A percentile compares a stretch with the other conserved stretches of the same genome.
Evolutionary conservation across 2,888 invertebrate species (phyloP).

Genomic region (Phrixothrix hirtus): DNA sequence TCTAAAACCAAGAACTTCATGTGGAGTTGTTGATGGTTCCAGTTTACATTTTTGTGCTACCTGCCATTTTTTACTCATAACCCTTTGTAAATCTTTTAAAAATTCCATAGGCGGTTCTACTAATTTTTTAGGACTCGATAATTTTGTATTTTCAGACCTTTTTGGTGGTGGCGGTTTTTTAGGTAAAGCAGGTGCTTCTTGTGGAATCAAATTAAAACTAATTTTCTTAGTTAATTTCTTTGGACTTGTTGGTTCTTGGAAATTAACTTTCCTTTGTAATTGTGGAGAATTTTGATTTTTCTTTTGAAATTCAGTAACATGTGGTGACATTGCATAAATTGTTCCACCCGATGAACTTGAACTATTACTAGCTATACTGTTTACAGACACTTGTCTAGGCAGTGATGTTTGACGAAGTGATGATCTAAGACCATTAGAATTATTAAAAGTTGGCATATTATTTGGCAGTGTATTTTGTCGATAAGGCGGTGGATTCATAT

Average conservation of each 20-base stretch:
- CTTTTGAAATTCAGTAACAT: conserved; percentile 62
- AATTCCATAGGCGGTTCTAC: conserved; percentile 81
- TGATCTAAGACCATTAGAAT: conserved; percentile 47
- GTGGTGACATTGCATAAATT: conserved; percentile 51
- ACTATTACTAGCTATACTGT: conserved; percentile 59
- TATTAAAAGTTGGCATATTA: conserved; percentile 41
- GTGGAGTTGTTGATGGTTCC: conserved; percentile 85
- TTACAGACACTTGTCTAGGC: conserved; percentile 62
- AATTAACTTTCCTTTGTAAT: conserved; percentile 64
- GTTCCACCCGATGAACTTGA: conserved; percentile 54
- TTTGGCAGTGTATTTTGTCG: conserved; percentile 51
- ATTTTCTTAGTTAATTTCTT: conserved; percentile 66
- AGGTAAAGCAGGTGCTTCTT: conserved; percentile 64
- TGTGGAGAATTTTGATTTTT: conserved; percentile 61
- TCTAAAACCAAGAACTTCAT: conserved; percentile 87
- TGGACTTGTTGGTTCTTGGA: conserved; percentile 63
- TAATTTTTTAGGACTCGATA: conserved; percentile 77
- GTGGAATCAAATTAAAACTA: conserved; percentile 63
- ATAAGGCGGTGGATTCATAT: conserved; percentile 51
- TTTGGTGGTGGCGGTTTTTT: conserved; percentile 75
- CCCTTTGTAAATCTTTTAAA: conserved; percentile 84
- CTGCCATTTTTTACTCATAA: conserved; percentile 93
- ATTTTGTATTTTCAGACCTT: conserved; percentile 72
- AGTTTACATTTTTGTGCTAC: conserved; percentile 90
- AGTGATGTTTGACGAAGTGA: conserved; percentile 53